phyloP scores from a whole-genome alignment of 2,888 invertebrate species.

The Drosophila borborema region DNA sequence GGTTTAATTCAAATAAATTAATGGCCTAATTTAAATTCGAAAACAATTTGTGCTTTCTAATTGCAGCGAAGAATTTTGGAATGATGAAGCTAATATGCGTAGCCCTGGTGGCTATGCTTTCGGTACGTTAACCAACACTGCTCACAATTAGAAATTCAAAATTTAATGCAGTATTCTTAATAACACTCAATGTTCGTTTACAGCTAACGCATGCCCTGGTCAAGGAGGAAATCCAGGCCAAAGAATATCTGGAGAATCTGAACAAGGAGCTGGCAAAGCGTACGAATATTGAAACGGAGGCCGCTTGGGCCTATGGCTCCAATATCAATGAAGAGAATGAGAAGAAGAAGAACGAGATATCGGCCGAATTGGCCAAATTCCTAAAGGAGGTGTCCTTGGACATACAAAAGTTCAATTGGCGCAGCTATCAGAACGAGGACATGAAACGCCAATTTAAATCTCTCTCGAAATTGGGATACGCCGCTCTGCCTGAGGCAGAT shows the following conservation, averaged over 20 bases:
- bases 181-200: background rate
- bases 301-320: constrained; percentile 91
- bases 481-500: constrained; percentile 90
- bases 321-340: constrained; percentile 91
- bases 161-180: background rate
- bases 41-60: constrained; percentile 23
- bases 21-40: constrained; percentile 40
- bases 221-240: constrained; percentile 86
- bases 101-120: constrained; percentile 63
- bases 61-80: constrained; percentile 41
- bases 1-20: constrained; percentile 27
- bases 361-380: constrained; percentile 82
- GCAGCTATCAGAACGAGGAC: constrained; percentile 89
- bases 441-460: constrained; percentile 91
- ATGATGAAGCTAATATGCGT: constrained; percentile 62
- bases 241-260: constrained; percentile 87
- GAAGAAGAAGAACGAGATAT: constrained; percentile 84
- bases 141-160: no score
- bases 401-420: constrained; percentile 89
- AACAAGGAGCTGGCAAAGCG: constrained; percentile 88
- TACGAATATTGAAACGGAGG: constrained; percentile 87
- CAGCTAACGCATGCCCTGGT: constrained; percentile 67
- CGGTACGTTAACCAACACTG: constrained; percentile 47
- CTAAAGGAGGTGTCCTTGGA: constrained; percentile 83
- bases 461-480: constrained; percentile 89